A percentile compares a stretch with the other conserved stretches of the same genome.
Evolutionary conservation across 1,140 invertebrate genomes (phyloP).

Genomic region (Platyura marginata): DNA sequence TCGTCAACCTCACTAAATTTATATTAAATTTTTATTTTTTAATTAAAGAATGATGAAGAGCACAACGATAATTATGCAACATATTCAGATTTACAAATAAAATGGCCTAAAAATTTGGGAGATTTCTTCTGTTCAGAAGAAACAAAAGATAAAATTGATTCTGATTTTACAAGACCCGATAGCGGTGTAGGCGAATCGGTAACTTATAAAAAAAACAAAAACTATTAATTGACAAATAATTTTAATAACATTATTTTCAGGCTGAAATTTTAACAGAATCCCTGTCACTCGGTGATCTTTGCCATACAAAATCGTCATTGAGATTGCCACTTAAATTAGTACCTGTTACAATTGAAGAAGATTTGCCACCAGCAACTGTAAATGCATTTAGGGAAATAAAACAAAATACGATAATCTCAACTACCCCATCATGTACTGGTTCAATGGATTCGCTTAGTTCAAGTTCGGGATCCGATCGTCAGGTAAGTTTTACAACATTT

Average conservation of each 20-base stretch:
- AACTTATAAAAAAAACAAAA: no score
- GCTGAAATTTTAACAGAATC: not conserved
- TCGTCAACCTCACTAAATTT: not conserved
- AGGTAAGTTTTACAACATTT: conserved; percentile 3
- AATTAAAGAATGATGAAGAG: not conserved
- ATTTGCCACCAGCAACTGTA: not conserved
- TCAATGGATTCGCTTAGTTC: conserved; percentile 5
- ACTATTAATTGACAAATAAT: no score
- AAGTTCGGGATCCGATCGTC: not conserved
- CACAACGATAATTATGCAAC: not conserved
- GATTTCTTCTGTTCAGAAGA: not conserved
- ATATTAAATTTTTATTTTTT: no score
- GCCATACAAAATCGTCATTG: conserved; percentile 1
- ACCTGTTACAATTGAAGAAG: not conserved
- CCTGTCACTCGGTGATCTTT: not conserved
- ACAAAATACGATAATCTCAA: not conserved
- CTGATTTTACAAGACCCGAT: not conserved
- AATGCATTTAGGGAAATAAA: not conserved
- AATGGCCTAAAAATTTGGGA: not conserved
- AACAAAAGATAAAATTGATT: not conserved
- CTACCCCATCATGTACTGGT: conserved; percentile 4
- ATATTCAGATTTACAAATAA: not conserved
- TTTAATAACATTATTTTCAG: no score
- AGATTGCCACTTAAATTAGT: not conserved
- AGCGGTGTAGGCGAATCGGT: conserved; percentile 4